Evolutionary conservation across 2,888 invertebrate species (phyloP).

Genomic region (Campoletis raptor): DNA sequence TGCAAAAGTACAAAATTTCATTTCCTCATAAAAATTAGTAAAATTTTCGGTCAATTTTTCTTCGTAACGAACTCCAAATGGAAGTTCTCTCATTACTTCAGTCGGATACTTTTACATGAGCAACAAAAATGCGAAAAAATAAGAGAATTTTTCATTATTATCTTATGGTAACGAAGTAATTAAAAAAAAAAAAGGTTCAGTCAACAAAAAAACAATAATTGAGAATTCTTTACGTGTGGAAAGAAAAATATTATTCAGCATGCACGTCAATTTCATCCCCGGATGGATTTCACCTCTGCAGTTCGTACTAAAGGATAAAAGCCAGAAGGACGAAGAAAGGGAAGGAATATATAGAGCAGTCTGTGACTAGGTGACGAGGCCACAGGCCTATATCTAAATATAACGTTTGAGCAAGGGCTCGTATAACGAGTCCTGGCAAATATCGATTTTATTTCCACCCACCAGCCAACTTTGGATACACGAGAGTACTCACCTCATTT

Average conservation of each 20-base stretch:
- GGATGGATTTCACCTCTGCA: slow-evolving; percentile 22
- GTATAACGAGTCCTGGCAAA: slow-evolving; percentile 58
- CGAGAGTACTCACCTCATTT: background rate
- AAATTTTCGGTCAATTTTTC: background rate
- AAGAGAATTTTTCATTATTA: background rate
- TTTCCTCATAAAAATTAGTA: background rate
- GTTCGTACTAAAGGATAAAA: slow-evolving; percentile 11
- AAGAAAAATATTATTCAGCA: background rate
- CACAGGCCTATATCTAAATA: slow-evolving; percentile 69
- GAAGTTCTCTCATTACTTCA: background rate
- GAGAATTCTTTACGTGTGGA: background rate
- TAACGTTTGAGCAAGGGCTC: slow-evolving; percentile 66
- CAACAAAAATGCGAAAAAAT: background rate
- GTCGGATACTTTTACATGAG: background rate
- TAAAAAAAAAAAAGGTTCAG: background rate
- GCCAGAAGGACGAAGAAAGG: background rate
- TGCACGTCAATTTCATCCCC: slow-evolving; percentile 12
- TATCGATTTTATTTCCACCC: slow-evolving; percentile 59
- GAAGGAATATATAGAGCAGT: slow-evolving; percentile 7
- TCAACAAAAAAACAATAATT: slow-evolving; percentile 2
- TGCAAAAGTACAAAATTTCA: background rate
- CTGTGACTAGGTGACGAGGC: slow-evolving; percentile 49
- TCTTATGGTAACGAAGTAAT: background rate
- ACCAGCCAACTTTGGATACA: slow-evolving; percentile 44
- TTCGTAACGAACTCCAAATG: background rate